A percentile compares a stretch with the other conserved stretches of the same genome.
phyloP scores from a whole-genome alignment of 1,140 invertebrate genomes.

The Thrips palmi region DNA sequence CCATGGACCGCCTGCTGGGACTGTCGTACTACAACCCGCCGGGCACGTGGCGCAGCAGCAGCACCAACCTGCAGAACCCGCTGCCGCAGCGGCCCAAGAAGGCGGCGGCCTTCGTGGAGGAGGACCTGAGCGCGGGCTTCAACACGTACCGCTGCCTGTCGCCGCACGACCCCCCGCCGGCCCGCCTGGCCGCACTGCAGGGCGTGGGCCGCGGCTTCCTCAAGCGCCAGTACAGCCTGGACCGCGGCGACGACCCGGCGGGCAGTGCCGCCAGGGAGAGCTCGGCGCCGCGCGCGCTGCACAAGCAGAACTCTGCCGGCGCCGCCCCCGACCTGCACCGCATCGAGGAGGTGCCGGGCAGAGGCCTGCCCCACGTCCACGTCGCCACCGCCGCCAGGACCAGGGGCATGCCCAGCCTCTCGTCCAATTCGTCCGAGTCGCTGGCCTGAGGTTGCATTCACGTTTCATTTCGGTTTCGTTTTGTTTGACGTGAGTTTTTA shows the following conservation, averaged over 20 bases:
- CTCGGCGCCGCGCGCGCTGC: slow-evolving; percentile 25
- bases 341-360: slow-evolving; percentile 42
- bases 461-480: too few species aligned
- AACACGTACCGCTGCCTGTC: slow-evolving; percentile 50
- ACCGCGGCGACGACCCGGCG: slow-evolving; percentile 19
- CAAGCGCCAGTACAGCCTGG: slow-evolving; percentile 47
- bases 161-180: slow-evolving; percentile 33
- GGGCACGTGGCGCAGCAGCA: not conserved
- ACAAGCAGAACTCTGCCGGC: slow-evolving; percentile 50
- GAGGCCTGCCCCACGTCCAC: slow-evolving; percentile 15
- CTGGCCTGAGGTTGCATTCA: too few species aligned
- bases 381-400: slow-evolving; percentile 15
- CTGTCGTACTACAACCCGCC: too few species aligned
- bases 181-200: not conserved
- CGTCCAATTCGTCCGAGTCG: too few species aligned
- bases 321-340: slow-evolving; percentile 46
- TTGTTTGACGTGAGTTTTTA: too few species aligned
- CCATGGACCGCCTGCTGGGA: too few species aligned
- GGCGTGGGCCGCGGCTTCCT: slow-evolving; percentile 18
- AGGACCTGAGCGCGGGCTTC: slow-evolving; percentile 49
- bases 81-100: too few species aligned
- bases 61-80: not conserved
- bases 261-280: slow-evolving; percentile 15
- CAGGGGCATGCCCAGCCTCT: too few species aligned
- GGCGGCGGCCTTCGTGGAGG: slow-evolving; percentile 31